A percentile compares a stretch with the other conserved stretches of the same genome.
Conservation (phyloP, 2,797 vertebrate genomes). For the Epinephelus coioides region DNA sequence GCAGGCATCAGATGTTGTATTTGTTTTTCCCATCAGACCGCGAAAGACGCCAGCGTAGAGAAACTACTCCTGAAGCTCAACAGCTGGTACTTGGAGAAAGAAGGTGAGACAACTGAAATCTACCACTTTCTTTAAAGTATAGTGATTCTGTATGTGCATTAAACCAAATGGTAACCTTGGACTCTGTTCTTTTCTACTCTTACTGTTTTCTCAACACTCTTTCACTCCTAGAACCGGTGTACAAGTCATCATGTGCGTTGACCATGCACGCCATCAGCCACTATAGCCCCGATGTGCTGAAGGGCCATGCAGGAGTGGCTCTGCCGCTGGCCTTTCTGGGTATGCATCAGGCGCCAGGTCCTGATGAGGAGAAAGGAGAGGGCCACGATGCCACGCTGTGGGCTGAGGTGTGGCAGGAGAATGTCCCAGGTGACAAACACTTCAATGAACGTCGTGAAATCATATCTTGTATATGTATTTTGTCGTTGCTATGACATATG, state of each 20-base stretch:
- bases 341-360: slow-evolving; percentile 93
- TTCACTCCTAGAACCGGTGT: slow-evolving; percentile 87
- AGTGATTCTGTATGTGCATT: background rate
- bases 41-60: slow-evolving; percentile 94
- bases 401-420: slow-evolving; percentile 98
- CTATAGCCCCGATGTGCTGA: slow-evolving; percentile 96
- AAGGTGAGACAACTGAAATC: slow-evolving; percentile 84
- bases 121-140: background rate
- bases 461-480: background rate
- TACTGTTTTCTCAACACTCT: background rate
- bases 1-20: background rate
- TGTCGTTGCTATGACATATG: background rate
- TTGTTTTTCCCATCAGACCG: slow-evolving; percentile 85
- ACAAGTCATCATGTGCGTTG: slow-evolving; percentile 92
- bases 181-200: background rate
- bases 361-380: slow-evolving; percentile 92
- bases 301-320: slow-evolving; percentile 91
- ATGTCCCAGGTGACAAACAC: slow-evolving; percentile 91
- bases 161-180: background rate
- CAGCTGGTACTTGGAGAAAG: slow-evolving; percentile 97
- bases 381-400: slow-evolving; percentile 91
- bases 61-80: slow-evolving; percentile 95
- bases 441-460: background rate
- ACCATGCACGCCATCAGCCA: slow-evolving; percentile 95
- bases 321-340: slow-evolving; percentile 96